Conservation (phyloP, 2,888 invertebrate genomes). For the Omphaloscelis lunosa region DNA sequence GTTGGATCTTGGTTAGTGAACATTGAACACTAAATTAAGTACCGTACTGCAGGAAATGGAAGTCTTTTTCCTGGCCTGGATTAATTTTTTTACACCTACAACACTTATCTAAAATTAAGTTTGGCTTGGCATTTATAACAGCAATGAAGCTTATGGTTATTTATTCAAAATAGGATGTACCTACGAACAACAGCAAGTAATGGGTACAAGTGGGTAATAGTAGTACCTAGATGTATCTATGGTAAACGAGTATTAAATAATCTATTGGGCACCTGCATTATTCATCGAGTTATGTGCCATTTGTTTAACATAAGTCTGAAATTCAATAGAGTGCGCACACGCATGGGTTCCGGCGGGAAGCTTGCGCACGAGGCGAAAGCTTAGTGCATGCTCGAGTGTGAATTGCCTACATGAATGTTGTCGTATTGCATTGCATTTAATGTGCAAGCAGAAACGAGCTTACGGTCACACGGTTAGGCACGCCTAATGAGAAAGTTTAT, state of each 20-base stretch:
- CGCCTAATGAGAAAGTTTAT: slow-evolving; percentile 91
- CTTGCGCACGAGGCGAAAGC: slow-evolving; percentile 75
- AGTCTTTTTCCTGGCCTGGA: neutral
- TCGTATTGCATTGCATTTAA: slow-evolving; percentile 85
- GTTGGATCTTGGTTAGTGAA: neutral
- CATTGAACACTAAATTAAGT: neutral
- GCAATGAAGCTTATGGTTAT: slow-evolving; percentile 14
- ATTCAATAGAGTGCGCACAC: slow-evolving; percentile 70
- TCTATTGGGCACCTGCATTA: slow-evolving; percentile 64
- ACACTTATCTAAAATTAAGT: neutral
- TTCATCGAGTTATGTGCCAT: slow-evolving; percentile 64
- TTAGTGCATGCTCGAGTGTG: slow-evolving; percentile 75
- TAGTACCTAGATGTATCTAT: slow-evolving; percentile 34
- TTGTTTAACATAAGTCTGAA: slow-evolving; percentile 68
- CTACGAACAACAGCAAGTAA: slow-evolving; percentile 6
- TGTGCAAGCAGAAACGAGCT: slow-evolving; percentile 87
- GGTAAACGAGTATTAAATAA: slow-evolving; percentile 60
- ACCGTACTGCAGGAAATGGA: neutral
- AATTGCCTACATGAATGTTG: slow-evolving; percentile 81
- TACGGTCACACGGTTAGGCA: slow-evolving; percentile 90
- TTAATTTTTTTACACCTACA: neutral
- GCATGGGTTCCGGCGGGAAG: slow-evolving; percentile 69
- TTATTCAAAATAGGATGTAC: slow-evolving; percentile 26
- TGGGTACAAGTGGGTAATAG: slow-evolving; percentile 21
- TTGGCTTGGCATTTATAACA: neutral